These are phyloP conservation scores for Antigone vipio DNA, from an alignment of 2,113 vertebrate genomes.

Conservation along the genomic window DNA sequence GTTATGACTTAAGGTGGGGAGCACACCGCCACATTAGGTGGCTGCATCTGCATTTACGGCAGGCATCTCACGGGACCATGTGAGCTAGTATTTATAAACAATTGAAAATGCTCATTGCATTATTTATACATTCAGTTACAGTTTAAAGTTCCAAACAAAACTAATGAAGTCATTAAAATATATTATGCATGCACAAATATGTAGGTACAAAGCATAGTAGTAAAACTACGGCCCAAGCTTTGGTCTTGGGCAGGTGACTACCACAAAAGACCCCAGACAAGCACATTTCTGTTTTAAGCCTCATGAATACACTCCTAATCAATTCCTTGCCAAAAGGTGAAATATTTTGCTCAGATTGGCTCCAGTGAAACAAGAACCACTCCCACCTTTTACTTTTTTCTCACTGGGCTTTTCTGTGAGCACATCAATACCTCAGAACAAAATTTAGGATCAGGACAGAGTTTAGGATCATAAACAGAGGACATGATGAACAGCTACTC, in stretches of 20 bases:
- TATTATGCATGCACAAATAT: background rate
- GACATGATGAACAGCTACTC: background rate
- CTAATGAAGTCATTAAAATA: background rate
- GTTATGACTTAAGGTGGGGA: too few species aligned
- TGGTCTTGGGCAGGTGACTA: background rate
- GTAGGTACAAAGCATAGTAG: background rate
- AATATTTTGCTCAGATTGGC: background rate
- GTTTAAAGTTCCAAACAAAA: background rate
- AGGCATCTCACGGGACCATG: background rate
- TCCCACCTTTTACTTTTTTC: background rate
- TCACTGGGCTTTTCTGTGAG: background rate
- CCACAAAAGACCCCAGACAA: background rate
- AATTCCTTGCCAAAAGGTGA: background rate
- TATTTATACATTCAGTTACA: background rate
- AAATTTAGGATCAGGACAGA: background rate
- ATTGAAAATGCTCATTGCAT: background rate
- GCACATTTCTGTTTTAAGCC: background rate
- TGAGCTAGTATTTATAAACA: background rate
- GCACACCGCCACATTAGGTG: background rate
- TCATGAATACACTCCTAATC: background rate
- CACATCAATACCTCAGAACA: background rate
- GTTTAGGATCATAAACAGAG: background rate
- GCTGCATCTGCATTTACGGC: background rate
- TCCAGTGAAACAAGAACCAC: background rate
- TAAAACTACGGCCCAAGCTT: background rate